phyloP scores from a whole-genome alignment of 1,140 invertebrate species.

The Patella vulgata region DNA sequence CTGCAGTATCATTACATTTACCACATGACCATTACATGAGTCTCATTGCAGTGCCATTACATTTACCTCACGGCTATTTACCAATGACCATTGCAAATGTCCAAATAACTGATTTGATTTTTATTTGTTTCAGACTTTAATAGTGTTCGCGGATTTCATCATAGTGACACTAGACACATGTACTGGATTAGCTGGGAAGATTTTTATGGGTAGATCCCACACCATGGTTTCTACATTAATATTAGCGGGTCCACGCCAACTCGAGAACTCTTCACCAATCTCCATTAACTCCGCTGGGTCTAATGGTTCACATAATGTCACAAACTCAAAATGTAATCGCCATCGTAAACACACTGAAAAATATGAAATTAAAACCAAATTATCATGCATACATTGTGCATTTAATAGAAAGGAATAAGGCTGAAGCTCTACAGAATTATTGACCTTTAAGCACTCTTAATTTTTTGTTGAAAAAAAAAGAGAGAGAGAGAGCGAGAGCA shows the following conservation, averaged over 20 bases:
- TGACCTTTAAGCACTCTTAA: too few relatives aligned
- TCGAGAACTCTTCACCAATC: slow-evolving; percentile 68
- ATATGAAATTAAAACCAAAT: slow-evolving; percentile 36
- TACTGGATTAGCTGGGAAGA: slow-evolving; percentile 88
- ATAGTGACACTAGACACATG: slow-evolving; percentile 68
- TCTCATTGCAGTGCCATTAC: too few relatives aligned
- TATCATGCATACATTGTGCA: too few relatives aligned
- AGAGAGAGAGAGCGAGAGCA: too few relatives aligned
- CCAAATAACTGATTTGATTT: too few relatives aligned
- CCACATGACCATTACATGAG: too few relatives aligned
- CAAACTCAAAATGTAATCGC: slow-evolving; percentile 97
- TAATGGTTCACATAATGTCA: slow-evolving; percentile 72
- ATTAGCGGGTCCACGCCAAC: slow-evolving; percentile 85
- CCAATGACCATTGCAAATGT: too few relatives aligned
- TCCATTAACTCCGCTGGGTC: slow-evolving; percentile 38
- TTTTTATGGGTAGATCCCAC: slow-evolving; percentile 94
- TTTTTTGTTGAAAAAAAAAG: too few relatives aligned
- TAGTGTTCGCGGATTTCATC: slow-evolving; percentile 34
- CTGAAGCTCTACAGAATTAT: too few relatives aligned
- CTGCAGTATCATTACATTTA: too few relatives aligned
- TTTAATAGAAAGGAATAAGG: too few relatives aligned
- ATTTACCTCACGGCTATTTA: too few relatives aligned
- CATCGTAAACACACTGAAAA: slow-evolving; percentile 84
- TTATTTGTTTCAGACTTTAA: slow-evolving; percentile 36
- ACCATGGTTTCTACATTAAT: slow-evolving; percentile 97